phyloP scores from a whole-genome alignment of 53 echinoderm and acorn worm species.

The Temnopleurus reevesii region DNA sequence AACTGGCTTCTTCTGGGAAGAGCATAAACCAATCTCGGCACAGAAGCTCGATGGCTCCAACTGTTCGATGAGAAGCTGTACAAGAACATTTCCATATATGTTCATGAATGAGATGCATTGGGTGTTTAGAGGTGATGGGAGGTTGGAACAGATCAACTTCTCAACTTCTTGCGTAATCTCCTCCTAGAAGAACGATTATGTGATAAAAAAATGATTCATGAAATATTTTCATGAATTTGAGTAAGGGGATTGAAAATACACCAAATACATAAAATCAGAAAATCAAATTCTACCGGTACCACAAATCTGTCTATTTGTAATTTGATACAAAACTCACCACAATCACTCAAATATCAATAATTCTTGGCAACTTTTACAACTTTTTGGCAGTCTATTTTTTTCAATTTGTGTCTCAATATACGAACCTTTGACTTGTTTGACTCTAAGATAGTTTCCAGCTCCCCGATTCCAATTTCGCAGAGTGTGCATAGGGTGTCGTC shows the following conservation, averaged over 20 bases:
- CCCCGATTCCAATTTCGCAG: slow-evolving; percentile 54
- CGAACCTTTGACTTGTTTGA: slow-evolving; percentile 54
- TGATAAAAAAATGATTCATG: too few relatives aligned
- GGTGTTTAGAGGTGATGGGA: slow-evolving; percentile 32
- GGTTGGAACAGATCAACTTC: slow-evolving; percentile 42
- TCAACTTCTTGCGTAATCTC: slow-evolving; percentile 9
- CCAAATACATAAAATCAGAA: too few relatives aligned
- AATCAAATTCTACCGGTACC: too few relatives aligned
- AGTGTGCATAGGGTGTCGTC: slow-evolving; percentile 46
- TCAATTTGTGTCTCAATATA: too few relatives aligned
- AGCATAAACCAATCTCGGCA: slow-evolving; percentile 23
- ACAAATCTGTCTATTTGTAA: too few relatives aligned
- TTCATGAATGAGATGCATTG: slow-evolving; percentile 42
- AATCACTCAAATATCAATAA: too few relatives aligned
- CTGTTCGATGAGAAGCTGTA: slow-evolving; percentile 29
- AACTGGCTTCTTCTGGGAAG: background rate
- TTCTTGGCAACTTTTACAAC: too few relatives aligned
- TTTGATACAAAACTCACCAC: too few relatives aligned
- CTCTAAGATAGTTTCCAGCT: slow-evolving; percentile 45
- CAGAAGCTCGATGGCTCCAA: slow-evolving; percentile 3
- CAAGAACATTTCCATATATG: slow-evolving; percentile 37
- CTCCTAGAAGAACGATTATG: too few relatives aligned
- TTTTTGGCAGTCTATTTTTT: too few relatives aligned
- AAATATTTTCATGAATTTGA: too few relatives aligned
- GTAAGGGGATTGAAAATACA: too few relatives aligned